Percentiles rank a stretch among this genome's conserved stretches.
Evolutionary conservation across 2,888 invertebrate species (phyloP).

Genomic region (Leptinotarsa haldemani): DNA sequence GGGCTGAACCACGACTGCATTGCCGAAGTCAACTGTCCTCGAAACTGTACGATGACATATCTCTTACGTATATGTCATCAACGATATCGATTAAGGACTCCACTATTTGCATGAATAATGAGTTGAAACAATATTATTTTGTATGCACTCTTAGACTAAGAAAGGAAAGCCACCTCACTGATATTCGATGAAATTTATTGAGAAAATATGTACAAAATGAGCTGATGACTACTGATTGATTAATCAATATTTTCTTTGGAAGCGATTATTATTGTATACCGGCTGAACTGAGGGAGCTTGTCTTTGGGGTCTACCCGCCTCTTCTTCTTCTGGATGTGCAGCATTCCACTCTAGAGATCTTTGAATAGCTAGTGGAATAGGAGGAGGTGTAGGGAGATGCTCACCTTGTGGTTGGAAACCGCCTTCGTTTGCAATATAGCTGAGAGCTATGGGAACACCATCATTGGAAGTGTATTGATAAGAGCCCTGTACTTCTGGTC

Average conservation of each 20-base stretch:
- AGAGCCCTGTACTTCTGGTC: constrained; percentile 52
- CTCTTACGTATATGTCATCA: too few species aligned
- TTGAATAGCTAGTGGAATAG: constrained; percentile 80
- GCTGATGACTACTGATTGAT: background rate
- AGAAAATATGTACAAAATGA: constrained; percentile 13
- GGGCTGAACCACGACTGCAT: too few species aligned
- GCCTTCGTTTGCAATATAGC: constrained; percentile 77
- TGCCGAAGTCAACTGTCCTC: too few species aligned
- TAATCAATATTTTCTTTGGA: constrained; percentile 17
- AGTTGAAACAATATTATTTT: background rate
- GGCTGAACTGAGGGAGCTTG: constrained; percentile 11
- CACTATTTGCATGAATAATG: background rate
- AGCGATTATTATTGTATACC: constrained; percentile 8
- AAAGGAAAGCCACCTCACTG: background rate
- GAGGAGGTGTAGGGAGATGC: constrained; percentile 84
- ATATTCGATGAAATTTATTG: constrained; percentile 8
- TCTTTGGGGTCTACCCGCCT: constrained; percentile 42
- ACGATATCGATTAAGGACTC: too few species aligned
- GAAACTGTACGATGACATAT: too few species aligned
- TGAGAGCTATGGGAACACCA: constrained; percentile 59
- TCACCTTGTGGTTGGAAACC: constrained; percentile 79
- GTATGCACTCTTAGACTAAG: background rate
- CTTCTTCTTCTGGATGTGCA: constrained; percentile 43
- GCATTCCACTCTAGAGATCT: constrained; percentile 69
- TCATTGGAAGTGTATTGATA: constrained; percentile 52